Evolutionary conservation across 2,797 vertebrate species (phyloP).

Genomic region (Scolopax bukidnonensis): DNA sequence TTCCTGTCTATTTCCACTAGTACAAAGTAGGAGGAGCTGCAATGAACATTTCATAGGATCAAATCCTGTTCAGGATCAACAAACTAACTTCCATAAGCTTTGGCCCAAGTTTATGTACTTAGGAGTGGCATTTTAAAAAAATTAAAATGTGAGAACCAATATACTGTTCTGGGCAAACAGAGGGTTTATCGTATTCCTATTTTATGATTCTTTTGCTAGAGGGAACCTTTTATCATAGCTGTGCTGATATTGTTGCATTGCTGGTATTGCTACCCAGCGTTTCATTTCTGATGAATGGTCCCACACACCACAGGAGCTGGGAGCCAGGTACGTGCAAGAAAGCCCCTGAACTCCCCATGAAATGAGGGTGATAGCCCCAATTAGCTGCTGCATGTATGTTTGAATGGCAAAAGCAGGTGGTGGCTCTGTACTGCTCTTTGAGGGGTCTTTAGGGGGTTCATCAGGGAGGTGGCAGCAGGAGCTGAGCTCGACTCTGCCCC

Average conservation of each 20-base stretch:
- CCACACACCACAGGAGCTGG: fast-evolving
- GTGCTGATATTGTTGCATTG: not conserved
- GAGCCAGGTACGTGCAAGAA: not conserved
- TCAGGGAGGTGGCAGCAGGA: not conserved
- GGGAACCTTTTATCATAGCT: not conserved
- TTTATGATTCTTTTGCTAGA: not conserved
- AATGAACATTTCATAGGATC: not conserved
- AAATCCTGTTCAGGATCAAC: not conserved
- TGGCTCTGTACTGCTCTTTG: not conserved
- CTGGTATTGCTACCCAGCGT: not conserved
- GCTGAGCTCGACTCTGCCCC: fast-evolving
- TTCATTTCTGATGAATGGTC: not conserved
- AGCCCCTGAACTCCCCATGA: not conserved
- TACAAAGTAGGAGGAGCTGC: not conserved
- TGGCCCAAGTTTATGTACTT: not conserved
- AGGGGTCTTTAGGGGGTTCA: not conserved
- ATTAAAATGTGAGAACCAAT: not conserved
- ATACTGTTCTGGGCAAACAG: not conserved
- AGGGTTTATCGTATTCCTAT: not conserved
- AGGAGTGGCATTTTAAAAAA: not conserved
- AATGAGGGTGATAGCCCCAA: not conserved
- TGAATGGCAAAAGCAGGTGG: not conserved
- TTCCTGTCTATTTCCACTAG: not conserved
- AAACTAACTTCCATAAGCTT: not conserved
- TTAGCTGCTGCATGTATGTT: fast-evolving